Evolutionary conservation across 2,113 vertebrate species (phyloP).

Genomic region (Nesogale talazaci): DNA sequence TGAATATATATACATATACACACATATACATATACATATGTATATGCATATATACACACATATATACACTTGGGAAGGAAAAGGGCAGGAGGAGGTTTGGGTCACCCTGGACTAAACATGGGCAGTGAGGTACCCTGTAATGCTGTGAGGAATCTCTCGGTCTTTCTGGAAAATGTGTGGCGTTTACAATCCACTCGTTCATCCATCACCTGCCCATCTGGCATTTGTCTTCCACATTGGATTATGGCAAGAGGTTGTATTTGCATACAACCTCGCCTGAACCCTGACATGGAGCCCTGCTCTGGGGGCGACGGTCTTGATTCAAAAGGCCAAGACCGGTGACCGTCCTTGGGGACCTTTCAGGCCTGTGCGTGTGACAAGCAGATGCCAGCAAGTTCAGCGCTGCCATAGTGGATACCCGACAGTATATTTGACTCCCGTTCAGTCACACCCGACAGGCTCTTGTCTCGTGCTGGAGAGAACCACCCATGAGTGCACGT

Average conservation of each 20-base stretch:
- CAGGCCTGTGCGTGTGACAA: not conserved
- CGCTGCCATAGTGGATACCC: not conserved
- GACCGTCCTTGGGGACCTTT: not conserved
- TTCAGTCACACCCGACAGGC: not conserved
- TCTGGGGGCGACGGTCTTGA: not conserved
- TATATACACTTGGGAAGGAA: not conserved
- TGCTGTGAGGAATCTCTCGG: not conserved
- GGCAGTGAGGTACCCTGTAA: not conserved
- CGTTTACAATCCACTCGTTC: not conserved
- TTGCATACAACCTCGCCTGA: not conserved
- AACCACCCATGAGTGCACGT: accelerated
- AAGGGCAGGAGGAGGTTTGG: not conserved
- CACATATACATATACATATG: too few relatives aligned
- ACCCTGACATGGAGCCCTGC: not conserved
- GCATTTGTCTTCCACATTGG: not conserved
- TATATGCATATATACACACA: too few relatives aligned
- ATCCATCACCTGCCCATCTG: not conserved
- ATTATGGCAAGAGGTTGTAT: not conserved
- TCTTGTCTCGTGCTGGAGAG: accelerated
- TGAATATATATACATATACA: too few relatives aligned
- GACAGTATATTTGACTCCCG: not conserved
- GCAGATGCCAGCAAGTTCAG: not conserved
- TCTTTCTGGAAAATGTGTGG: constrained; percentile 51
- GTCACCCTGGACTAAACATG: not conserved
- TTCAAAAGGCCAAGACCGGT: not conserved